Base-by-base conservation (phyloP, 2,113 vertebrate genomes). In the Glaucomys volans region DNA sequence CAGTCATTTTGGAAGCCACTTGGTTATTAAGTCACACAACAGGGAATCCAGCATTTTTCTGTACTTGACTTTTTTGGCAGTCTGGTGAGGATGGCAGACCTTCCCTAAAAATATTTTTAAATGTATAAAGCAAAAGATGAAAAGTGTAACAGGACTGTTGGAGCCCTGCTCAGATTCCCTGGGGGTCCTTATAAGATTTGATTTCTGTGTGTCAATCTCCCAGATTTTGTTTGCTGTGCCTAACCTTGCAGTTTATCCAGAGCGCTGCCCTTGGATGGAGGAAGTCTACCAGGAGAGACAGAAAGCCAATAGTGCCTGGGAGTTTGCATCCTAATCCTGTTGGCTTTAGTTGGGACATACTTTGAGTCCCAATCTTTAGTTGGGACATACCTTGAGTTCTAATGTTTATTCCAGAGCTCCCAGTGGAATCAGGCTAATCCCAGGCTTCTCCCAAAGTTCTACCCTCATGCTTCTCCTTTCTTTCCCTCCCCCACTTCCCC, bases 351-450 rank as follows among this genome's bases (percentile, higher is more conserved):
- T n/a, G n/a, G n/a, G n/a, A n/a, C n/a, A n/a, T n/a, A n/a, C n/a
- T n/a, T n/a, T n/a, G n/a, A n/a, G n/a, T n/a, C n/a, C n/a, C n/a
- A n/a, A n/a, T n/a, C n/a, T 47, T 6, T 47, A 6, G 1, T 8
- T 40, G 42, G 30, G 30, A 67, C 44, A 57, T 2, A 40, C 2
- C 22, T 24, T 24, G 40, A n/a, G 18, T 59, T 40, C 22, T 28
- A 2, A 52, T 71, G 8, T 11, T 37, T 32, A 54, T 50, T 52
- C 8, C 26, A 14, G 81, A 35, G 7, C 20, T 44, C 14, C 1
- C 1, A 3, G 13, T 0, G 0, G 24, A 40, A 66, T 5, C 14
- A 71, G 40, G 13, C 44, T 42, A 35, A 57, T 28, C 20, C 71
- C 11, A 66, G n/a, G 24, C 42, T 26, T 54, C 18, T 32, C 22